Base-by-base conservation (phyloP, 2,797 vertebrate genomes). In the Eurystomus glaucurus region DNA sequence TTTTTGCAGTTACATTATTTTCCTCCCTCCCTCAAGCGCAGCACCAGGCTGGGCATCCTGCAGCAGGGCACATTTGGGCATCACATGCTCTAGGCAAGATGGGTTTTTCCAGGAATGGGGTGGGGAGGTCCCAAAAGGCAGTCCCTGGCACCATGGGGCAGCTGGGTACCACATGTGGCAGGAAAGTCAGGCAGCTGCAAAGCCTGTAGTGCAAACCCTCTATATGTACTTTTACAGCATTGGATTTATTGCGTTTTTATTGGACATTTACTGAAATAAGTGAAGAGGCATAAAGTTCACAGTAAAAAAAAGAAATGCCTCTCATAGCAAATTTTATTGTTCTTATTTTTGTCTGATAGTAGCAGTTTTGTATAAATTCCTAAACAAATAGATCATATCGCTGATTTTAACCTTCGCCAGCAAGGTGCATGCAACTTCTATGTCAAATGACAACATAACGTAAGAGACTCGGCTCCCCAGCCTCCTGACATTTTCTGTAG, bases 361-460 rank as follows among this genome's bases (percentile, higher is more conserved):
- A 2, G 80, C 62, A 88, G n/a, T 76, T 94, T 86, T 58, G 39
- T 88, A 17, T 22, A 72, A 76, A 62, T 92, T 89, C 86, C 84
- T 92, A 85, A 96, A 74, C 57, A 96, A 96, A 97, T 65, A 90
- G 76, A 39, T 16, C 48, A 39, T 64, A 74, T 54, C 31, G 69
- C 55, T 33, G 52, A 80, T 91, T 85, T 87, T 80, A 96, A 96
- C 80, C 92, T 89, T 64, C 50, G 19, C 41, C 41, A 29, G 68
- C 39, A 83, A 87, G 51, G 19, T 46, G 14, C 19, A 13, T 28
- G 7, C 31, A 70, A 50, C 35, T 89, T 94, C 33, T 85, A 35
- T n/a, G 61, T 55, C 35, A 74, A 82, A 68, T 74, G 70, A 85
- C 45, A 74, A 43, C 16, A 19, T 15, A 12, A 77, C 0, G 1